Evolutionary conservation across 1,140 invertebrate species (phyloP), one percentile per base, ranked within the genome.

Genomic region (Heliconius nattereri): DNA sequence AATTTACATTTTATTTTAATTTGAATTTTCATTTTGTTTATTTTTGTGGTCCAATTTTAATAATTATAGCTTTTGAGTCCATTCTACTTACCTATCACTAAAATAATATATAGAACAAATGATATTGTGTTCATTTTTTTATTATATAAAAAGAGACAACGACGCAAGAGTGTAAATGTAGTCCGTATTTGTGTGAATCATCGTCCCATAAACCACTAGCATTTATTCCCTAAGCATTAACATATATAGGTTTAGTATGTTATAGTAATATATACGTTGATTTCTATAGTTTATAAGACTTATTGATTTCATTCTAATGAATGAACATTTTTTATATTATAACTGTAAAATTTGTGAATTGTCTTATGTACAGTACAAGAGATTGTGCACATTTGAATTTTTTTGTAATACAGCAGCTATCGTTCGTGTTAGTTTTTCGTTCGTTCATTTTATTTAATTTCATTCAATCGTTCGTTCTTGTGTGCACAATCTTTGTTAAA

Each of bases 201-300:
- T 35, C 20, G 32, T 37, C 75, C 26, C 60, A 49, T 37, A 87
- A 81, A 86, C 86, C 87, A 90, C 80, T 81, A 89, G 90, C 89
- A 91, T 92, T 94, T 93, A 92, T 90, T 89, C 80, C 88, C 75
- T 92, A 93, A 94, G 90, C 85, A 90, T 92, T 90, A 92, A 91
- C 87, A 91, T 87, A 83, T 57, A 23, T 90, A 90, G 87, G 74
- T 49, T 60, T 93, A 93, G 89, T 79, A 90, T 91, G 91, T 93
- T 92, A 94, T 92, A 92, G 90, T 94, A 94, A 94, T 94, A 93
- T 93, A 94, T 94, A 90, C 86, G 93, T 94, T 94, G 93, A 93
- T 90, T 94, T 92, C 88, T 93, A 76, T 94, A 92, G 89, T 84
- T 85, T 87, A 57, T 92, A 92, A 92, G 90, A 76, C 83, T 87